Percentiles rank a stretch among this genome's conserved stretches.
Conservation (phyloP, 2,888 invertebrate species). For the Lasioglossum malachurum region DNA sequence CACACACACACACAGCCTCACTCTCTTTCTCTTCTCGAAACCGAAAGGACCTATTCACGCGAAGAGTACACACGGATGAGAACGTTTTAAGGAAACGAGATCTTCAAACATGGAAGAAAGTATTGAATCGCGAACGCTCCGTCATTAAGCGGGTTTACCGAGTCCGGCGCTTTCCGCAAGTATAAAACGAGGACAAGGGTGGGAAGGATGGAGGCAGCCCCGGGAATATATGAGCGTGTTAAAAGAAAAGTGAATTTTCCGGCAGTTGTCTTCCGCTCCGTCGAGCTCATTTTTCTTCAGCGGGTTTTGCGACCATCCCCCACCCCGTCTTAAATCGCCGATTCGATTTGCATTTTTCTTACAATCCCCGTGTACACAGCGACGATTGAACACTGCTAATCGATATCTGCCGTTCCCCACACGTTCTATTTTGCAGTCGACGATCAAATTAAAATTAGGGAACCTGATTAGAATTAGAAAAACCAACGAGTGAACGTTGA, state of each 20-base stretch:
- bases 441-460: no score
- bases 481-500: no score
- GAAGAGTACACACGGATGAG: not conserved
- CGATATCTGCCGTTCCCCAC: no score
- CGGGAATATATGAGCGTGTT: conserved; percentile 3
- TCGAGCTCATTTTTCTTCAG: conserved; percentile 51
- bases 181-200: not conserved
- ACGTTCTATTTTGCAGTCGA: no score
- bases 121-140: conserved; percentile 19
- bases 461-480: no score
- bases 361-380: not conserved
- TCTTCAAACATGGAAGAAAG: not conserved
- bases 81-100: conserved; percentile 3
- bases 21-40: not conserved
- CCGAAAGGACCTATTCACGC: not conserved
- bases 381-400: not conserved
- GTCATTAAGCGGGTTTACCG: conserved; percentile 32
- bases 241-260: conserved; percentile 47
- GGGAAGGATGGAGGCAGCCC: not conserved
- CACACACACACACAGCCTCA: no score
- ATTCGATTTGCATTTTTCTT: conserved; percentile 41
- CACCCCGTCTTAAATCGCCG: conserved; percentile 8
- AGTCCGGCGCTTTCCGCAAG: conserved; percentile 14
- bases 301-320: conserved; percentile 27
- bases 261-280: conserved; percentile 42